phyloP scores from a whole-genome alignment of 64 coral and sea anemone species.

The Orbicella faveolata region DNA sequence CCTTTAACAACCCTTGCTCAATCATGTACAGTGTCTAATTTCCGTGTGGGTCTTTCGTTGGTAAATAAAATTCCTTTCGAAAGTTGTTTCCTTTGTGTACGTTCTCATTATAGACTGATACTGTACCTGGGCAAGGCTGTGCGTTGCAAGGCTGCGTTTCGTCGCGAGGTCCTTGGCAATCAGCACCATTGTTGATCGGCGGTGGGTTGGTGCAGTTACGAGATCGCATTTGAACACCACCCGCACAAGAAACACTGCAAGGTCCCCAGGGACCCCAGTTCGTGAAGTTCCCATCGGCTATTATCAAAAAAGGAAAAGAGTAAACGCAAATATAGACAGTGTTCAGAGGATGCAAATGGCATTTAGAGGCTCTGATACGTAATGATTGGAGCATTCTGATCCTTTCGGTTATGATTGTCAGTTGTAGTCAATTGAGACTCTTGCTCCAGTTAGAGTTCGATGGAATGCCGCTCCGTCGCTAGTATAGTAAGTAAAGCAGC shows the following conservation, averaged over 20 bases:
- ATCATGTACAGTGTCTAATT: neutral
- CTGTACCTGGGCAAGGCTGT: constrained; percentile 25
- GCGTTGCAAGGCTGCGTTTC: neutral
- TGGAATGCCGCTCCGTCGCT: too few relatives aligned
- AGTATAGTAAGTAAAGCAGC: too few relatives aligned
- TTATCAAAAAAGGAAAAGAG: neutral
- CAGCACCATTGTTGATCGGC: constrained; percentile 26
- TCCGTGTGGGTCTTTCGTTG: neutral
- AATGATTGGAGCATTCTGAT: too few relatives aligned
- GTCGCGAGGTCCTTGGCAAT: constrained; percentile 20
- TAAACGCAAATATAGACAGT: too few relatives aligned
- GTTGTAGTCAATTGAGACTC: too few relatives aligned
- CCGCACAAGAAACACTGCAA: constrained; percentile 52
- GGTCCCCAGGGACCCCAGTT: constrained; percentile 33
- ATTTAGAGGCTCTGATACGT: neutral
- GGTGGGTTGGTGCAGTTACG: constrained; percentile 46
- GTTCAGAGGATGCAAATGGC: too few relatives aligned
- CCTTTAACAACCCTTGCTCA: too few relatives aligned
- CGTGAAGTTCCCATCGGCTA: constrained; percentile 45
- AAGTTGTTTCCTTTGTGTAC: neutral
- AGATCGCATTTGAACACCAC: constrained; percentile 33
- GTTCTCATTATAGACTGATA: neutral
- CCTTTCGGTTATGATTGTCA: too few relatives aligned
- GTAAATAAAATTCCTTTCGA: neutral
- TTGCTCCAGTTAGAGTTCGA: neutral